Base-by-base conservation (phyloP, 2,797 vertebrate species). In the Crenichthys baileyi region DNA sequence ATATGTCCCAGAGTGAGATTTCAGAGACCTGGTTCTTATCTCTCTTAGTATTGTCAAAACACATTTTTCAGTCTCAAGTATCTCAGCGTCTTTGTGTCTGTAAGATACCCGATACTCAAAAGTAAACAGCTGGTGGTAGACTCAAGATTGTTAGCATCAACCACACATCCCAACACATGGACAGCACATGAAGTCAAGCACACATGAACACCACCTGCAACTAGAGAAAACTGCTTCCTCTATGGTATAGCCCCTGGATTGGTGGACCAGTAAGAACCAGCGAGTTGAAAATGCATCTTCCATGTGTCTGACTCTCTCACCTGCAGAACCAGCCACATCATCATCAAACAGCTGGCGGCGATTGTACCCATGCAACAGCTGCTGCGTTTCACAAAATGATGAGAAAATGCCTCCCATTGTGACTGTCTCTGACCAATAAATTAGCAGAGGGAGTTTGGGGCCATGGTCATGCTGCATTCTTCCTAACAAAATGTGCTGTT, bases 1-100 rank as follows among this genome's bases (percentile, higher is more conserved):
- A 88, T 39, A 79, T 90, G 90, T 94, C 92, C 85, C 90, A 83
- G 83, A 82, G 92, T 92, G 90, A 92, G 85, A 92, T 90, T 88
- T 84, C 48, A 1, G 76, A 84, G 85, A 89, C 89, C 88, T 24
- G 88, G 76, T 36, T 88, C 88, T 94, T 92, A 93, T 93, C 92
- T 90, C 84, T 78, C 83, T 18, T 79, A 81, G 86, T 85, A 87
- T 78, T 90, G 90, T 92, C 92, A 93, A 93, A 93, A 91, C 90
- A 91, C 90, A 93, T 93, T 92, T 84, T 88, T 92, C 91, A 93
- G 18, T 87, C 85, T 88, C 83, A 83, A 83, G 82, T 79, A 82
- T 89, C 87, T 50, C 79, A 80, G 70, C 77, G 85, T 88, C 81
- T 88, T 67, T 72, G 50, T 80, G 81, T 88, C 87, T 86, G 50